Percentiles rank a stretch among this genome's conserved stretches.
Evolutionary conservation across 2,113 vertebrate genomes (phyloP).

Genomic region (Limnothrissa miodon): DNA sequence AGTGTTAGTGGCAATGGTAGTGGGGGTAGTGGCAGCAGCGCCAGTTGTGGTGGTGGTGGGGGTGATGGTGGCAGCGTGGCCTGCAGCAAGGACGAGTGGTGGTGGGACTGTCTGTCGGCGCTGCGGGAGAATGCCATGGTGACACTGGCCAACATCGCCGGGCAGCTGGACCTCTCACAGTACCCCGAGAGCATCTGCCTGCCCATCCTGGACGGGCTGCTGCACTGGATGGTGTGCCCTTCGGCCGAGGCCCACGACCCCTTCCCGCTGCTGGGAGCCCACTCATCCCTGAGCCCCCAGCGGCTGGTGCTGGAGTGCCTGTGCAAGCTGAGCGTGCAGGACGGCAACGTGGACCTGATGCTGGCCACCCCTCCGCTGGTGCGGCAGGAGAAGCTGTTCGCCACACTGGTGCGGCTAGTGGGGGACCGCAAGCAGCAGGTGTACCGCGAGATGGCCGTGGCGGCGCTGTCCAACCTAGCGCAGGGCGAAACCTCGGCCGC

Average conservation of each 20-base stretch:
- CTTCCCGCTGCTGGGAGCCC: conserved; percentile 83
- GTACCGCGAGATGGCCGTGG: conserved; percentile 98
- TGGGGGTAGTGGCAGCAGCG: conserved; percentile 84
- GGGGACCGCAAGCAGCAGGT: conserved; percentile 94
- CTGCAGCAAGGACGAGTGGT: conserved; percentile 92
- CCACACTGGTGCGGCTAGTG: conserved; percentile 90
- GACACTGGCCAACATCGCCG: conserved; percentile 95
- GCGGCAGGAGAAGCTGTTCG: conserved; percentile 95
- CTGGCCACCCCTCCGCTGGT: conserved; percentile 93
- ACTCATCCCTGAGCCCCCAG: conserved; percentile 91
- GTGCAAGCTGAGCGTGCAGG: conserved; percentile 98
- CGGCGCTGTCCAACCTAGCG: conserved; percentile 94
- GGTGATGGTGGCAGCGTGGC: conserved; percentile 56
- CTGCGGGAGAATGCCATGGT: conserved; percentile 96
- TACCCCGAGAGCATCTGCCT: conserved; percentile 97
- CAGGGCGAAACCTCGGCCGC: conserved; percentile 90
- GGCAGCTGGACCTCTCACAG: conserved; percentile 94
- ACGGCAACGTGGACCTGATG: conserved; percentile 95
- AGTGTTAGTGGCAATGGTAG: conserved; percentile 78
- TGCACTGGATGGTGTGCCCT: conserved; percentile 99
- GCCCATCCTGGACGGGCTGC: conserved; percentile 93
- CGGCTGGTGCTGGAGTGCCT: conserved; percentile 95
- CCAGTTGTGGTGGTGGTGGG: no score
- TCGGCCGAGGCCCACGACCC: conserved; percentile 95
- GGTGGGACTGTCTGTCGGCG: conserved; percentile 96